A percentile compares a stretch with the other conserved stretches of the same genome.
These are phyloP conservation scores for Caenorhabditis sulstoni DNA, from an alignment of 2,888 invertebrate genomes.

Conservation along the genomic window DNA sequence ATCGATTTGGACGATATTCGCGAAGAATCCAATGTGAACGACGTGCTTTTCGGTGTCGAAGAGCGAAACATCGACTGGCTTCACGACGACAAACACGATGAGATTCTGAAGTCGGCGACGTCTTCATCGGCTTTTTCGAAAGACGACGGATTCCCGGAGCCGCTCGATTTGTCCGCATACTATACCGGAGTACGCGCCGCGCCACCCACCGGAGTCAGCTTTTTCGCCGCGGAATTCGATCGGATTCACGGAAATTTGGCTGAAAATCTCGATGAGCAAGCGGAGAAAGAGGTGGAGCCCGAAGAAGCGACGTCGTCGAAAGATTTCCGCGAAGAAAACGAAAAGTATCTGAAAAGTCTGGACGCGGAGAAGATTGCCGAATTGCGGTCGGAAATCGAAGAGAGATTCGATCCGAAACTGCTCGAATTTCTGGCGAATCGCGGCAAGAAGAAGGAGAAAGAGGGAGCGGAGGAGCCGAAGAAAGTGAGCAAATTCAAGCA, in stretches of 20 bases:
- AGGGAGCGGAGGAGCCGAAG: constrained; percentile 21
- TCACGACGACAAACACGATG: constrained; percentile 14
- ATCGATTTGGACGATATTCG: constrained; percentile 58
- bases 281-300: constrained; percentile 21
- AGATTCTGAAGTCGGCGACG: constrained; percentile 9
- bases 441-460: constrained; percentile 44
- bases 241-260: constrained; percentile 66
- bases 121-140: constrained; percentile 56
- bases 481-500: constrained; percentile 45
- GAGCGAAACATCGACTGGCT: constrained; percentile 56
- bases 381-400: constrained; percentile 65
- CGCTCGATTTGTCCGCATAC: constrained; percentile 70
- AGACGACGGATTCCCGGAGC: constrained; percentile 76
- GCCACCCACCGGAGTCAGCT: constrained; percentile 66
- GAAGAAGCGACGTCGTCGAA: constrained; percentile 2
- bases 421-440: constrained; percentile 69
- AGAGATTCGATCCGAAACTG: constrained; percentile 68
- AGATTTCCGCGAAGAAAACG: constrained; percentile 52
- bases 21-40: constrained; percentile 28
- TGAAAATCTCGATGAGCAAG: constrained; percentile 46
- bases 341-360: constrained; percentile 59
- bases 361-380: constrained; percentile 65
- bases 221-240: constrained; percentile 76
- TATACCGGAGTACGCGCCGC: constrained; percentile 26
- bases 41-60: constrained; percentile 36